Evolutionary conservation across 2,113 vertebrate species (phyloP), one percentile per base, ranked within the genome.

Genomic region (Neotragus pygmaeus): DNA sequence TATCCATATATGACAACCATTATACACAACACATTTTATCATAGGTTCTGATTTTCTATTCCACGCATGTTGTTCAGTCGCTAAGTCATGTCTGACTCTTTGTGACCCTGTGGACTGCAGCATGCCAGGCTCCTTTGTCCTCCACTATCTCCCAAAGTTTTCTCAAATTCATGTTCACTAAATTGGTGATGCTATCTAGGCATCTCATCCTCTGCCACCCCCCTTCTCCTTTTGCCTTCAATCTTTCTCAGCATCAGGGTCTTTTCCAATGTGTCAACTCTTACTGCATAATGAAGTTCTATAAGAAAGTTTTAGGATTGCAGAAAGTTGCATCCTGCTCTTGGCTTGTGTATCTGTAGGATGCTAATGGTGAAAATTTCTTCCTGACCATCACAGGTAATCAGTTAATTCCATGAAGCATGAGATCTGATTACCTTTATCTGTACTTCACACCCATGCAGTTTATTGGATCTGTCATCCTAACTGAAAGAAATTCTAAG

Each of bases 381-480:
- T 93, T 96, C 88, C 91, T 96, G 93, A 88, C 62, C 55, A 91
- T 91, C 39, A 7, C 0, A 30, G 57, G 89, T 81, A 95, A 97
- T 96, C 95, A 96, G 88, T 94, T 94, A 91, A 95, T 80, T 95
- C 97, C n/a, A 36, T 17, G 88, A 95, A 94, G 94, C 86, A 91
- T 62, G 78, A 96, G 94, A 97, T 97, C 97, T 98, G 97, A 98
- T 98, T 97, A 94, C 19, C 55, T 91, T 97, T 97, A 96, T 93
- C 95, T 96, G 70, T 49, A 94, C 73, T 89, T 96, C 89, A 90
- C 91, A 97, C 55, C 78, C 58, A 60, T 78, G 73, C 82, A 88
- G 57, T 57, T 75, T 96, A 96, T 57, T 93, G 62, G 43, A 83
- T 92, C 91, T 97, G 88, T 95, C 93, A 91, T 60, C 58, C 88